Percentiles rank a stretch among this genome's conserved stretches.
phyloP scores from a whole-genome alignment of 1,140 invertebrate genomes.

The Armadillidium nasatum region DNA sequence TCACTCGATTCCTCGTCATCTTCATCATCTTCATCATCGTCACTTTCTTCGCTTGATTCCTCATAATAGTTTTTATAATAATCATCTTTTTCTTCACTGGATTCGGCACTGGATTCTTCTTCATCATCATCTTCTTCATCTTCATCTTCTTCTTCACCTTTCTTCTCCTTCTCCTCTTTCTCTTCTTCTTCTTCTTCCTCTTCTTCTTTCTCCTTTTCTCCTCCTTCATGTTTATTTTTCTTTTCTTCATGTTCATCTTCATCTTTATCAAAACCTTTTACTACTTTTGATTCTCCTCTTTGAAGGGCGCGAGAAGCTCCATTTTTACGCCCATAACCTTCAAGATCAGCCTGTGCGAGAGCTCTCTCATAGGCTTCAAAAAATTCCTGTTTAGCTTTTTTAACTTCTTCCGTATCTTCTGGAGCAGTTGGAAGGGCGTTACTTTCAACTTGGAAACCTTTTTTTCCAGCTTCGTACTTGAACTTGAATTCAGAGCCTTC shows the following conservation, averaged over 20 bases:
- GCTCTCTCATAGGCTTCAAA: slow-evolving; percentile 26
- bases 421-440: slow-evolving; percentile 31
- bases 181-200: slow-evolving; percentile 18
- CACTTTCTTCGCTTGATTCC: slow-evolving; percentile 14
- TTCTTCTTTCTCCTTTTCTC: slow-evolving; percentile 16
- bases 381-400: slow-evolving; percentile 25
- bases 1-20: slow-evolving; percentile 27
- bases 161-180: slow-evolving; percentile 9
- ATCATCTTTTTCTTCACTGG: slow-evolving; percentile 20
- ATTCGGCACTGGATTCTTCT: slow-evolving; percentile 8
- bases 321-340: not conserved
- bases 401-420: slow-evolving; percentile 28
- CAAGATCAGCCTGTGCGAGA: slow-evolving; percentile 17
- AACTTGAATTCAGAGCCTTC: slow-evolving; percentile 47
- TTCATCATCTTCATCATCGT: slow-evolving; percentile 19
- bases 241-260: slow-evolving; percentile 3
- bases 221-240: slow-evolving; percentile 12
- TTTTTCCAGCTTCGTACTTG: slow-evolving; percentile 49
- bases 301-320: not conserved
- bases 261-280: not conserved
- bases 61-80: slow-evolving; percentile 8
- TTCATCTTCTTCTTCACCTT: slow-evolving; percentile 24
- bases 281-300: not conserved
- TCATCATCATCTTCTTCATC: slow-evolving; percentile 10
- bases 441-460: slow-evolving; percentile 45